Evolutionary conservation across 1,140 invertebrate species (phyloP).

Genomic region (Latrodectus geometricus): DNA sequence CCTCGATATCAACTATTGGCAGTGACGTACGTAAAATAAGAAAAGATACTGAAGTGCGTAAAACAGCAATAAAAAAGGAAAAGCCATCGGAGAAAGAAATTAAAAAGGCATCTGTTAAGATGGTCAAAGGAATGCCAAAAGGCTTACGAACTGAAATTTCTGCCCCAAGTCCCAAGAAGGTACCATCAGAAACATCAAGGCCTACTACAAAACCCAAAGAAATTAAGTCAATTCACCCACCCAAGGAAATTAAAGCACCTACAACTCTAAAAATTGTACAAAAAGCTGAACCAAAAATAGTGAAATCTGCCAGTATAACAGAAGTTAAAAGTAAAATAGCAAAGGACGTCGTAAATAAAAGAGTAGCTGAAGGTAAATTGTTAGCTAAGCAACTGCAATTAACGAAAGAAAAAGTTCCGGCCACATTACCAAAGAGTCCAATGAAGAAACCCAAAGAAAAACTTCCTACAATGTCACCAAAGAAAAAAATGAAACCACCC

Average conservation of each 20-base stretch:
- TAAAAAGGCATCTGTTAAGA: constrained; percentile 19
- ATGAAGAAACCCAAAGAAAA: constrained; percentile 51
- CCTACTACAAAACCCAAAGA: background rate
- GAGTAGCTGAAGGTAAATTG: constrained; percentile 44
- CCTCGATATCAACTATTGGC: background rate
- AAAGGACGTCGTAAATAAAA: constrained; percentile 52
- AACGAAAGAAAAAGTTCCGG: constrained; percentile 7
- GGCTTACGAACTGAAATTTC: background rate
- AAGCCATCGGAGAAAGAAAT: constrained; percentile 58
- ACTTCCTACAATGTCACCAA: constrained; percentile 27
- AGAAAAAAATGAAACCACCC: constrained; percentile 45
- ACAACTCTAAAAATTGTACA: background rate
- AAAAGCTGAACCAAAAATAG: constrained; percentile 66
- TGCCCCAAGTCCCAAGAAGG: constrained; percentile 11
- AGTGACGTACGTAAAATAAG: background rate
- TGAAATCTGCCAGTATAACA: constrained; percentile 16
- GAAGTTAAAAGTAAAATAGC: constrained; percentile 43
- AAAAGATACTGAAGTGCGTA: constrained; percentile 38
- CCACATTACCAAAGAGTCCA: constrained; percentile 52
- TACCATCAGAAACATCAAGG: background rate
- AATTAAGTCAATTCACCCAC: background rate
- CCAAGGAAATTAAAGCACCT: constrained; percentile 16
- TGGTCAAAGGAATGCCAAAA: constrained; percentile 9
- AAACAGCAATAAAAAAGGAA: constrained; percentile 45
- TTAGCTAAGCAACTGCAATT: background rate